Base-by-base conservation (phyloP, 2,113 vertebrate species). In the Phyllopteryx taeniolatus region DNA sequence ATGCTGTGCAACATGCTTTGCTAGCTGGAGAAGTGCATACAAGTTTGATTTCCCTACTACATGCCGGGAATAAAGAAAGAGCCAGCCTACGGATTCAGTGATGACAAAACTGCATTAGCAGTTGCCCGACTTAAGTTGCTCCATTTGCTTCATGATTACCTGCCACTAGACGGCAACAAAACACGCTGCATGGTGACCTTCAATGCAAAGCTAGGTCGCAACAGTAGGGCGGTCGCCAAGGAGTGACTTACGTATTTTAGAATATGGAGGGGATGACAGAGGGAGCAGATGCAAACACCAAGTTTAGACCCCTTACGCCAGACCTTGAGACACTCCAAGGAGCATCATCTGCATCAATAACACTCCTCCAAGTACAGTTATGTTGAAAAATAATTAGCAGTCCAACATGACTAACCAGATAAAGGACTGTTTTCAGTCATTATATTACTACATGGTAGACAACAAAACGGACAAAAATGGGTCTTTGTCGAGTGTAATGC, bases 271-370 rank as follows among this genome's bases (percentile, higher is more conserved):
- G 10, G 11, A 70, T 65, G 74, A 80, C 66, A 74, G 5, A 19
- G 71, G 71, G 80, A 49, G 69, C n/a, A 13, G 0, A 69, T 59
- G 44, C 17, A 7, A 17, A 67, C 73, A 78, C 63, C 75, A 81
- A 79, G 77, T 79, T 83, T 67, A 78, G 76, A 74, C 75, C 79
- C 75, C 77, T 70, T 61, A 46, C 61, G 67, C 31, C 57, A 72
- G 73, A 86, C 82, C 77, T 79, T 74, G 62, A 84, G 65, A 75
- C 66, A 60, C 81, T 80, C 79, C 73, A 80, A 56, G 75, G 85
- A 85, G 70, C 74, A 80, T 90, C 88, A 88, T 86, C 85, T 90
- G 83, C 80, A 85, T 67, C 87, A 91, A 87, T 71, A 79, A 71
- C 19, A 27, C 4, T 73, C 67, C 67, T 74, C 67, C 6, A 31